A percentile compares a stretch with the other conserved stretches of the same genome.
These are phyloP conservation scores for Condylura cristata DNA, from an alignment of 2,113 vertebrate genomes.

Conservation along the genomic window DNA sequence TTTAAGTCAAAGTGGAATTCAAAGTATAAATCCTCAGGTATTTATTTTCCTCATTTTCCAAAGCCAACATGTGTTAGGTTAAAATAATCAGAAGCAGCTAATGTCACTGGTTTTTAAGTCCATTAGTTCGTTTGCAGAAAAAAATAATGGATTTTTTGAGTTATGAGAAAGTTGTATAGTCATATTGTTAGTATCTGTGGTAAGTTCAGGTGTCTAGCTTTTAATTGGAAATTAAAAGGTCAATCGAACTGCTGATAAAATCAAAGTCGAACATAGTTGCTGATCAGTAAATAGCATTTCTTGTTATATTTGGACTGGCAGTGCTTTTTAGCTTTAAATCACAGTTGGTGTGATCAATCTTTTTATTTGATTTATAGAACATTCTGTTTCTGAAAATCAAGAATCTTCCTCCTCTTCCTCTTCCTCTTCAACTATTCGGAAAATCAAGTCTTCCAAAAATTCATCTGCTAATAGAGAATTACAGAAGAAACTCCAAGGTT, in stretches of 20 bases:
- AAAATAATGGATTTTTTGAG: not conserved
- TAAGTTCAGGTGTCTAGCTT: not conserved
- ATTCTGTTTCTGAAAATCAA: conserved; percentile 81
- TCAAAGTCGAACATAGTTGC: not conserved
- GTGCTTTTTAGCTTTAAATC: conserved; percentile 53
- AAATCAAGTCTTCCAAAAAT: conserved; percentile 82
- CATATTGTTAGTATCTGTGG: not conserved
- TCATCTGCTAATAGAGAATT: conserved; percentile 76
- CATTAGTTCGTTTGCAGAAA: too few species aligned
- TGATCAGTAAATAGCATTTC: not conserved
- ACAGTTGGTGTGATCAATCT: conserved; percentile 71
- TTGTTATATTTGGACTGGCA: conserved; percentile 46
- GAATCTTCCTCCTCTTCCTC: conserved; percentile 80
- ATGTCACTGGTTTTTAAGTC: not conserved
- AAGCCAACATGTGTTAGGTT: not conserved
- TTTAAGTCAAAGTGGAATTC: conserved; percentile 19
- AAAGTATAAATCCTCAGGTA: not conserved
- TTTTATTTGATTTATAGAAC: conserved; percentile 83
- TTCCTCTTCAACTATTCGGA: conserved; percentile 82
- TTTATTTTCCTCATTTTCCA: conserved; percentile 23
- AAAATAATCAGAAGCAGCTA: conserved; percentile 10
- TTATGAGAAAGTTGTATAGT: not conserved
- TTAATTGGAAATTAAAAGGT: conserved; percentile 12
- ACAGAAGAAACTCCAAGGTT: conserved; percentile 82
- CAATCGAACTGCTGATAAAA: not conserved